Base-by-base conservation (phyloP, 1,140 invertebrate species). In the Sitodiplosis mosellana region DNA sequence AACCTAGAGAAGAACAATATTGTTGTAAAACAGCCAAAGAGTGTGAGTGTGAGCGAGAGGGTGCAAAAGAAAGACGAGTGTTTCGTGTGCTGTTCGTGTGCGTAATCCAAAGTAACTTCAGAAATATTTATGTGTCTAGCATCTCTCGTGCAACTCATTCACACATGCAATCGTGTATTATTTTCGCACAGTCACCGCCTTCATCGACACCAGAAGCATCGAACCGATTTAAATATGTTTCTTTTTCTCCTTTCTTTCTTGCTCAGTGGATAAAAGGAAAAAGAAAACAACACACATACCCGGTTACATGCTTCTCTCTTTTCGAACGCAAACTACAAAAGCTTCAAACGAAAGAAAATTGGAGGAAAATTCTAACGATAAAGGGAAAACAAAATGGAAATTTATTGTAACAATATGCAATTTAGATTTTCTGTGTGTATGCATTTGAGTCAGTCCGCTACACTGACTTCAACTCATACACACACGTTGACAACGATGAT, bases 221-320 rank as follows among this genome's bases (percentile, higher is more conserved):
- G 38, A 40, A 15, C 12, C 38, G n/a, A 40, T 40, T 15, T 15
- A n/a, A 40, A 40, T 40, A 15, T 5, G 18, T 19, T 40, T 19
- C 38, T 15, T 19, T 12, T 15, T 40, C 12, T 19, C n/a, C 3
- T 19, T 40, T 19, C 38, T 19, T 12, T 12, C 38, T 6, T 4
- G 12, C 38, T 15, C 3, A 40, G 14, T n/a, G 51, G 57, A 57
- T 59, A 57, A 59, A 59, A 59, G 27, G 27, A 27, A 27, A 27
- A 27, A 27, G 10, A 27, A 10, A 27, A 27, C 10, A 5, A 27
- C 27, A 59, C n/a, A n/a, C n/a, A 59, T 59, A 59, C 59, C 57
- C 57, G 59, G 58, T 56, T 57, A 59, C 57, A 59, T 59, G 57
- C 57, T 57, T 59, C 57, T 55, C 59, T 59, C 55, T 59, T 59